phyloP scores from a whole-genome alignment of 1,140 invertebrate species.

The Lysiphlebus fabarum region DNA sequence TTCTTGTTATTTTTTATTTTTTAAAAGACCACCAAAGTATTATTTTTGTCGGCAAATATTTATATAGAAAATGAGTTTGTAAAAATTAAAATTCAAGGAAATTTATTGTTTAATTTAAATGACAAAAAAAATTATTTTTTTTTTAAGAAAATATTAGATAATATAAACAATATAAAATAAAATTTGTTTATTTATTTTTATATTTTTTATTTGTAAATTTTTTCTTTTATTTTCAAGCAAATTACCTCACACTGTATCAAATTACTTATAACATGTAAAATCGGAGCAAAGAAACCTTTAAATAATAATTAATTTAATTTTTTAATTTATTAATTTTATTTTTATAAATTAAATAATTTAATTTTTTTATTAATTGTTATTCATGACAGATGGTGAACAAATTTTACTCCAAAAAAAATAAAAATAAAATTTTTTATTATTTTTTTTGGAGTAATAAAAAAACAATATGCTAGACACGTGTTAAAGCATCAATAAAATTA shows the following conservation, averaged over 20 bases:
- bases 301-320: background rate
- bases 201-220: background rate
- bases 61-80: too few relatives aligned
- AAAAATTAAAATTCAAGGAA: slow-evolving; percentile 22
- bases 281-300: slow-evolving; percentile 12
- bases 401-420: background rate
- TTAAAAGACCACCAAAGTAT: background rate
- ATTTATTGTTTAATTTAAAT: too few relatives aligned
- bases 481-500: background rate
- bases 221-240: slow-evolving; percentile 3
- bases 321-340: too few relatives aligned
- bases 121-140: background rate
- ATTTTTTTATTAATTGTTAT: too few relatives aligned
- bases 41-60: too few relatives aligned
- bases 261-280: slow-evolving; percentile 3
- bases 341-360: too few relatives aligned
- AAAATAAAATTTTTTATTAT: background rate
- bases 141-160: slow-evolving; percentile 20
- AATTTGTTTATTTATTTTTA: background rate
- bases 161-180: slow-evolving; percentile 21
- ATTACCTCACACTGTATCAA: slow-evolving; percentile 6
- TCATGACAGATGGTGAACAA: background rate
- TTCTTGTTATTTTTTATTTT: background rate
- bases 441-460: too few relatives aligned
- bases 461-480: too few relatives aligned